Percentiles rank a stretch among this genome's conserved stretches.
These are phyloP conservation scores for Typhlichthys eigenmanni DNA, from an alignment of 2,797 vertebrate species.

Conservation along the genomic window DNA sequence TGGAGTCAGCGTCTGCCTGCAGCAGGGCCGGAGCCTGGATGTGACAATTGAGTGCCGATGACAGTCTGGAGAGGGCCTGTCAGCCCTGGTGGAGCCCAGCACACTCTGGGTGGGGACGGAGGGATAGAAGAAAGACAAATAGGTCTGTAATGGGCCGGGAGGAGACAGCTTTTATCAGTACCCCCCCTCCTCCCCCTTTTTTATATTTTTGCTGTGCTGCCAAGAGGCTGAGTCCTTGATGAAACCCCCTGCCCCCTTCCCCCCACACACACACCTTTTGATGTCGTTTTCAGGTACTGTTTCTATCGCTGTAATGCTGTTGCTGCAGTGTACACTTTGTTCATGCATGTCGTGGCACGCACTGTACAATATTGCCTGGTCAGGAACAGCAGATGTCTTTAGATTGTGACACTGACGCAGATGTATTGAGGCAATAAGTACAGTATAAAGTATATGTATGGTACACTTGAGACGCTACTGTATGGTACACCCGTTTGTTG, in stretches of 20 bases:
- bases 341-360: no score
- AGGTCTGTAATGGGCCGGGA: slow-evolving; percentile 57
- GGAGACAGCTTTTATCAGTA: slow-evolving; percentile 69
- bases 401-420: no score
- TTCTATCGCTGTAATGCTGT: no score
- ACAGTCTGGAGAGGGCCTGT: slow-evolving; percentile 62
- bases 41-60: slow-evolving; percentile 76
- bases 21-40: slow-evolving; percentile 64
- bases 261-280: slow-evolving; percentile 54
- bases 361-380: no score
- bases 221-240: slow-evolving; percentile 37
- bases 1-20: slow-evolving; percentile 65
- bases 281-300: slow-evolving; percentile 57
- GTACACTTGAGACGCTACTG: no score
- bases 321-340: no score
- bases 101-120: slow-evolving; percentile 27
- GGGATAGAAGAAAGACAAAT: slow-evolving; percentile 38
- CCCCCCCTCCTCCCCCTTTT: no score
- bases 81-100: slow-evolving; percentile 72
- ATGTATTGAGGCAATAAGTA: no score
- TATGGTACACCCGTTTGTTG: no score
- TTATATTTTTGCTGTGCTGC: slow-evolving; percentile 40
- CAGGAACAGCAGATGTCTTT: no score
- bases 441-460: no score
- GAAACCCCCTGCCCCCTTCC: slow-evolving; percentile 16